Conservation (phyloP, 23 tunicate genomes). For the Halocynthia roretzi region DNA sequence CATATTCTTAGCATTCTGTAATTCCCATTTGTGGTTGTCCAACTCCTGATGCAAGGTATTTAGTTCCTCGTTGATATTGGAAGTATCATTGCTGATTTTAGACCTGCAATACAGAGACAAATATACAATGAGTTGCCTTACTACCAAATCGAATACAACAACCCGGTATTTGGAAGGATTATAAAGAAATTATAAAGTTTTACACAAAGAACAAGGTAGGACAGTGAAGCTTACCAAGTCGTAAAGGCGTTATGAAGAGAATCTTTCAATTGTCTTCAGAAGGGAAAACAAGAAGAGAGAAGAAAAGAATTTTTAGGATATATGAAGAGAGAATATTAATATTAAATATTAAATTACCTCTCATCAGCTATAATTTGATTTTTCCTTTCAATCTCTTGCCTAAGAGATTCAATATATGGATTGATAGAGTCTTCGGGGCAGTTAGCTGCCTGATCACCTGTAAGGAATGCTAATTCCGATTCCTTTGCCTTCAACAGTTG, state of each 20-base stretch:
- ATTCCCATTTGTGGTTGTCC: constrained; percentile 18
- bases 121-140: neutral
- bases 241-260: constrained; percentile 17
- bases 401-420: constrained; percentile 24
- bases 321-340: neutral
- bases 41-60: constrained; percentile 9
- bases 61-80: neutral
- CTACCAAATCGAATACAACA: neutral
- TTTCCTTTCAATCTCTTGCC: constrained; percentile 16
- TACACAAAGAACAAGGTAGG: neutral
- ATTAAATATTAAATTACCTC: neutral
- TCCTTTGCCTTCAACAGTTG: constrained; percentile 37
- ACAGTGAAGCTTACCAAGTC: constrained; percentile 7
- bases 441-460: neutral
- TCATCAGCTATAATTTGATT: constrained; percentile 23
- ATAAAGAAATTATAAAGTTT: neutral
- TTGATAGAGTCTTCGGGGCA: too few species aligned
- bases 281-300: neutral
- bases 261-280: constrained; percentile 19
- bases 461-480: constrained; percentile 27
- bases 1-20: constrained; percentile 11
- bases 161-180: neutral
- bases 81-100: constrained; percentile 19
- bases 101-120: constrained; percentile 1
- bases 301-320: neutral